A percentile compares a stretch with the other conserved stretches of the same genome.
These are phyloP conservation scores for Magallana gigas DNA, from an alignment of 1,140 invertebrate genomes.

Conservation along the genomic window DNA sequence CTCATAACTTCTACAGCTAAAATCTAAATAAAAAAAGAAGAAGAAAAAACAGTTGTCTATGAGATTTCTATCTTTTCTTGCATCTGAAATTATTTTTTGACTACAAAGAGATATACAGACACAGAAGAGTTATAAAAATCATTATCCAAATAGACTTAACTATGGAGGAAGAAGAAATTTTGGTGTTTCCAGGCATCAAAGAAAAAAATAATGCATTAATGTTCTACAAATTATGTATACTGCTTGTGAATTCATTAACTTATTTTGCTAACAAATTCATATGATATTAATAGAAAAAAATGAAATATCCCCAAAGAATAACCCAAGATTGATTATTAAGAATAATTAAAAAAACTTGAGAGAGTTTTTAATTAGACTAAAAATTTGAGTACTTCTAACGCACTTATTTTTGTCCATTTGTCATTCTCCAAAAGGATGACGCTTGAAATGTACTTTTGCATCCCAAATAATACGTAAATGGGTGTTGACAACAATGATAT, in stretches of 20 bases:
- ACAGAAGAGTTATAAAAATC: neutral
- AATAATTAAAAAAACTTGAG: no score
- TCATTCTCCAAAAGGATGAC: neutral
- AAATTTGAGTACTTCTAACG: no score
- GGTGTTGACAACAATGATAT: conserved; percentile 1
- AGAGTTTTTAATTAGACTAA: no score
- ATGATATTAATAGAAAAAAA: neutral
- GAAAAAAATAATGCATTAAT: conserved; percentile 16
- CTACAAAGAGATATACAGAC: neutral
- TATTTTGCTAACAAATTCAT: neutral
- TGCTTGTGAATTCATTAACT: conserved; percentile 3
- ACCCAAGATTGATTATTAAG: neutral
- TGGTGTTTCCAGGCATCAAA: neutral
- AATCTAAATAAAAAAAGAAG: neutral
- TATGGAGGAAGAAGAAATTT: neutral
- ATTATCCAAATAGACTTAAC: conserved; percentile 6
- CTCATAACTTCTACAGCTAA: no score
- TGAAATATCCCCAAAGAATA: neutral
- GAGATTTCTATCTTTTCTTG: conserved; percentile 6
- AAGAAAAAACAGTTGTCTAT: conserved; percentile 6
- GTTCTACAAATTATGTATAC: neutral
- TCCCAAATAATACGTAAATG: neutral
- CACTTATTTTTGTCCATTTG: neutral
- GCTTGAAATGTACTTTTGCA: neutral
- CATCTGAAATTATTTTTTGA: conserved; percentile 1